These are phyloP conservation scores for Oikopleura albicans DNA, from an alignment of 23 tunicate genomes.

Conservation along the genomic window DNA sequence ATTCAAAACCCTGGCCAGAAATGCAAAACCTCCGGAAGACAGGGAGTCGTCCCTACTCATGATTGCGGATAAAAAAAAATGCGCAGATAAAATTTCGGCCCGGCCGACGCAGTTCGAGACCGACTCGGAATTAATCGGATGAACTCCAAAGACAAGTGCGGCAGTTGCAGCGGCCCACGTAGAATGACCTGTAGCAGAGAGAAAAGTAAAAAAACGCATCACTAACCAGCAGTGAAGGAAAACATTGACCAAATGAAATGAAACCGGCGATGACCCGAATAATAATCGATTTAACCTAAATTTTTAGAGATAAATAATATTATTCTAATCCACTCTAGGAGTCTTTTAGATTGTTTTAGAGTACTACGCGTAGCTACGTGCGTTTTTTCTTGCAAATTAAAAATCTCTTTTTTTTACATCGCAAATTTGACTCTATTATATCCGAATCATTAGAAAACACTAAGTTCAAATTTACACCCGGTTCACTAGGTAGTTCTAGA, in stretches of 20 bases:
- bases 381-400: no score
- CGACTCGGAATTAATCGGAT: conserved; percentile 2
- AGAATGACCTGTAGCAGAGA: neutral
- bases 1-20: neutral
- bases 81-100: conserved; percentile 50
- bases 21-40: neutral
- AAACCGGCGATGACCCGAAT: neutral
- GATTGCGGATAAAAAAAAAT: conserved; percentile 26
- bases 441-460: no score
- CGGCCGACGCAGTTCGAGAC: conserved; percentile 29
- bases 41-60: neutral
- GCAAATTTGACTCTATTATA: no score
- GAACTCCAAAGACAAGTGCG: neutral
- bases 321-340: no score
- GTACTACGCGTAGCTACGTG: no score
- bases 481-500: no score
- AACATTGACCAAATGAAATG: neutral
- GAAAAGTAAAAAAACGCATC: neutral
- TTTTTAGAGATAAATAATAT: no score
- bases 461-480: no score
- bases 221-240: neutral
- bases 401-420: no score
- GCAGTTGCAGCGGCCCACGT: neutral
- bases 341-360: no score
- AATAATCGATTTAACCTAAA: conserved; percentile 2